A percentile compares a stretch with the other conserved stretches of the same genome.
Evolutionary conservation across 2,797 vertebrate genomes (phyloP).

Genomic region (Eulemur albifrons): DNA sequence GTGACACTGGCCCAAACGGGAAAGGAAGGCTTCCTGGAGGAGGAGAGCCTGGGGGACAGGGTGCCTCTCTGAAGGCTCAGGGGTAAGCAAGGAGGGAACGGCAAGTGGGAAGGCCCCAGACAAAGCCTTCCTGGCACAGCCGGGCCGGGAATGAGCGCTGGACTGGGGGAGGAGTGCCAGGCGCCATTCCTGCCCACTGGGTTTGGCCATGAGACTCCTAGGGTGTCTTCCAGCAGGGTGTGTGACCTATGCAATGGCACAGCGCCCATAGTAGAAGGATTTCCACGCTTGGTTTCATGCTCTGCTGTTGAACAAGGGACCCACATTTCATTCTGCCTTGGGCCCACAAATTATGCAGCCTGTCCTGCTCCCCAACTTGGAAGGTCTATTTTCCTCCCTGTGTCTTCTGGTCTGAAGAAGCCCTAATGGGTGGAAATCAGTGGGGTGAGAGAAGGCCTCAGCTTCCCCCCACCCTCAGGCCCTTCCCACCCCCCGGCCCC

Average conservation of each 20-base stretch:
- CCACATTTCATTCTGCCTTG: not conserved
- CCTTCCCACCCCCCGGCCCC: not conserved
- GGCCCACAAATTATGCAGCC: not conserved
- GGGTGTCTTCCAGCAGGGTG: not conserved
- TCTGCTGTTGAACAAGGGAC: not conserved
- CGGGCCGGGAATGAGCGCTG: accelerated
- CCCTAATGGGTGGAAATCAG: not conserved
- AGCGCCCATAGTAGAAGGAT: not conserved
- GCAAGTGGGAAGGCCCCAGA: not conserved
- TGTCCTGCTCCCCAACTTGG: not conserved
- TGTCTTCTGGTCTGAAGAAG: not conserved
- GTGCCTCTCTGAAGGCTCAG: not conserved
- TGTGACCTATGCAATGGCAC: not conserved
- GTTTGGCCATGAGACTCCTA: not conserved
- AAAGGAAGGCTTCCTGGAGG: slow-evolving; percentile 17
- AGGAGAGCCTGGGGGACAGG: not conserved
- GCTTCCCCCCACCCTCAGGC: not conserved
- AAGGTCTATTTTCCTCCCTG: not conserved
- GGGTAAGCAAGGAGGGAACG: not conserved
- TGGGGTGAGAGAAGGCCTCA: not conserved
- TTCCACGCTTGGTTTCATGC: not conserved
- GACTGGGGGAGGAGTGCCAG: too few species aligned
- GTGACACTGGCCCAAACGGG: not conserved
- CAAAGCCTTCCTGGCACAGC: not conserved
- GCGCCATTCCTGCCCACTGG: too few species aligned